These are phyloP conservation scores for Tanypteryx hageni DNA, from an alignment of 2,888 invertebrate genomes.

Conservation along the genomic window DNA sequence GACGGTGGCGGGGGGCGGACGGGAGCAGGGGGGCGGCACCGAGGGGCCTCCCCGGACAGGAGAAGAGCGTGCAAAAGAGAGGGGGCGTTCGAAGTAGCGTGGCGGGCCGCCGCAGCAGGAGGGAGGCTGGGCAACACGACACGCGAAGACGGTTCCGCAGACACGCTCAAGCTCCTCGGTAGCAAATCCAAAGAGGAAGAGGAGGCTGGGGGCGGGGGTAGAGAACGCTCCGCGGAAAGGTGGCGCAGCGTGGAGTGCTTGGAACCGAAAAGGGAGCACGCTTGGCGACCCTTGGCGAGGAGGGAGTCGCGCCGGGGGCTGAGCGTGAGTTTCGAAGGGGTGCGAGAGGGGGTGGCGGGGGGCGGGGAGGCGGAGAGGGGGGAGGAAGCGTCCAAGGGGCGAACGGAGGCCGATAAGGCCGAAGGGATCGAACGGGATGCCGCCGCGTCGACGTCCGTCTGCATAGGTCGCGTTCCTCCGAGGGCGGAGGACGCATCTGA, in stretches of 20 bases:
- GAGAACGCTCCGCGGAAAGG: not conserved
- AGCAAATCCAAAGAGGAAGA: not conserved
- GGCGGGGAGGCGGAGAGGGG: not conserved
- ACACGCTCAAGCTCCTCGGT: constrained; percentile 7
- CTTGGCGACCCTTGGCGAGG: not conserved
- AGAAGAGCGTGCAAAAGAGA: not conserved
- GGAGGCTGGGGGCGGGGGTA: not conserved
- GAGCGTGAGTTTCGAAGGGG: constrained; percentile 41
- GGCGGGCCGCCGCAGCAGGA: not conserved
- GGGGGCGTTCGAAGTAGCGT: not conserved
- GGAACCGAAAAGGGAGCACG: not conserved
- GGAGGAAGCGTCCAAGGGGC: not conserved
- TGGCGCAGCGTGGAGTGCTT: constrained; percentile 8
- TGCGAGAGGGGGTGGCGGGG: constrained; percentile 28
- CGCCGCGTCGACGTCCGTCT: not conserved
- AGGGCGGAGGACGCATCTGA: not conserved
- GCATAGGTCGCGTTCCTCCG: not conserved
- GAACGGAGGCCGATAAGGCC: too few relatives aligned
- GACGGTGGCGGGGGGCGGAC: not conserved
- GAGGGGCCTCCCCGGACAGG: not conserved
- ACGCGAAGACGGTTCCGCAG: not conserved
- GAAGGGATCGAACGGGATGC: too few relatives aligned
- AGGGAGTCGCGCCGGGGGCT: constrained; percentile 29
- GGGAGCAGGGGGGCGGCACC: not conserved
- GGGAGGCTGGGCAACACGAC: not conserved